Evolutionary conservation across 2,113 vertebrate genomes (phyloP).

Genomic region (Xiphophorus hellerii): DNA sequence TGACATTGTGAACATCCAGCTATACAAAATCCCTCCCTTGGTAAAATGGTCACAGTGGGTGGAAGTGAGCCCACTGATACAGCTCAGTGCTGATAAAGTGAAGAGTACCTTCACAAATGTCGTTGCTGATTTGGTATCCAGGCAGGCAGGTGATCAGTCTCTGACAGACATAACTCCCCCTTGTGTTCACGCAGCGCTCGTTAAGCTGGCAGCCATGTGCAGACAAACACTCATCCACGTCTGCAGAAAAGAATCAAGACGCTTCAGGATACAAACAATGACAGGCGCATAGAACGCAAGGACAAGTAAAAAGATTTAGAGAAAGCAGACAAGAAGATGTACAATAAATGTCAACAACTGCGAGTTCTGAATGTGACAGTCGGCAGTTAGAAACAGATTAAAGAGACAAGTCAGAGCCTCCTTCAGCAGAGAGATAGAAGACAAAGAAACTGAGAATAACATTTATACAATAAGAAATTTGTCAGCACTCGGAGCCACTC

Average conservation of each 20-base stretch:
- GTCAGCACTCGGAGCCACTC: constrained; percentile 26
- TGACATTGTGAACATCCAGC: constrained; percentile 28
- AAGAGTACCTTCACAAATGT: constrained; percentile 84
- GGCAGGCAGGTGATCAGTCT: constrained; percentile 83
- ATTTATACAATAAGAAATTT: constrained; percentile 46
- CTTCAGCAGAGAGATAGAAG: constrained; percentile 39
- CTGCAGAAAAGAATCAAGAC: constrained; percentile 64
- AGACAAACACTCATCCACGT: constrained; percentile 89
- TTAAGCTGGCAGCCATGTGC: constrained; percentile 82
- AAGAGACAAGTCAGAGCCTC: constrained; percentile 32
- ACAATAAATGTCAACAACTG: constrained; percentile 2
- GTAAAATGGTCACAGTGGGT: constrained; percentile 13
- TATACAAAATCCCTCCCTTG: constrained; percentile 15
- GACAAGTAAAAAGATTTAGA: neutral
- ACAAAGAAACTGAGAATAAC: constrained; percentile 35
- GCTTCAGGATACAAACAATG: constrained; percentile 12
- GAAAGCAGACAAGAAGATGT: constrained; percentile 18
- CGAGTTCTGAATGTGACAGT: constrained; percentile 11
- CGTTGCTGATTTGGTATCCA: constrained; percentile 79
- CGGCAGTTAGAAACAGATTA: constrained; percentile 26
- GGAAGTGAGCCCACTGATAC: constrained; percentile 17
- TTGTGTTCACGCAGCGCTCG: constrained; percentile 87
- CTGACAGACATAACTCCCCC: constrained; percentile 87
- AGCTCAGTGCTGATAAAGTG: constrained; percentile 21
- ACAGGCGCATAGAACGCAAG: neutral